Conservation (phyloP, 2,113 vertebrate species). For the Coreoperca whiteheadi region DNA sequence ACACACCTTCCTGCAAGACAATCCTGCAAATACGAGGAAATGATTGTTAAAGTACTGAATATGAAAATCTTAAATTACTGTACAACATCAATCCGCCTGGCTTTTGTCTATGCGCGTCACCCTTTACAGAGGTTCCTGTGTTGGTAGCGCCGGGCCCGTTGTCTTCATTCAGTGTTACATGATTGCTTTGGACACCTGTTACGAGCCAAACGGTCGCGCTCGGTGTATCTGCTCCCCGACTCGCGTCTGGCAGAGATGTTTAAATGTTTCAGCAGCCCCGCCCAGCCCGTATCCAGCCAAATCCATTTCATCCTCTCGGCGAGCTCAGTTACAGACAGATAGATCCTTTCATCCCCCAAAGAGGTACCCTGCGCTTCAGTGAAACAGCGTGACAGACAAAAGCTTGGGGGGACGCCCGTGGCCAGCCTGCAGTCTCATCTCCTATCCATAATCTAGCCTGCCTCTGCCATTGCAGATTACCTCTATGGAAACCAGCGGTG, state of each 20-base stretch:
- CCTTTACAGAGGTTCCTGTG: neutral
- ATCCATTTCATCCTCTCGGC: conserved; percentile 70
- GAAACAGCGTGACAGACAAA: conserved; percentile 74
- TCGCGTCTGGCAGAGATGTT: conserved; percentile 40
- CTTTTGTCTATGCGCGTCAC: neutral
- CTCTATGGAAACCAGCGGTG: conserved; percentile 62
- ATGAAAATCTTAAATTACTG: conserved; percentile 10
- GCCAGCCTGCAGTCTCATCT: conserved; percentile 66
- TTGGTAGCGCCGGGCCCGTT: neutral
- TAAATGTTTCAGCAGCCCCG: conserved; percentile 52
- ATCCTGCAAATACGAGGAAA: neutral
- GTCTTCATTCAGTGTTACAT: conserved; percentile 14
- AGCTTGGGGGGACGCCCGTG: conserved; percentile 75
- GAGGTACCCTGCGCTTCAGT: conserved; percentile 57
- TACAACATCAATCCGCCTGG: neutral
- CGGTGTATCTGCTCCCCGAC: conserved; percentile 28
- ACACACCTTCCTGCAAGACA: neutral
- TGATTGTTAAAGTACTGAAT: neutral
- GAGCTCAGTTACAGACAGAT: conserved; percentile 71
- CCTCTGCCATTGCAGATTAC: conserved; percentile 74
- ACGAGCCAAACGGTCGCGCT: neutral
- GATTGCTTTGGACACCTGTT: conserved; percentile 52
- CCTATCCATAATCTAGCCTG: conserved; percentile 67
- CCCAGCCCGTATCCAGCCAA: conserved; percentile 50
- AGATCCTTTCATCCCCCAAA: conserved; percentile 71